Percentiles rank a stretch among this genome's conserved stretches.
Evolutionary conservation across 2,797 vertebrate species (phyloP).

Genomic region (Argya squamiceps): DNA sequence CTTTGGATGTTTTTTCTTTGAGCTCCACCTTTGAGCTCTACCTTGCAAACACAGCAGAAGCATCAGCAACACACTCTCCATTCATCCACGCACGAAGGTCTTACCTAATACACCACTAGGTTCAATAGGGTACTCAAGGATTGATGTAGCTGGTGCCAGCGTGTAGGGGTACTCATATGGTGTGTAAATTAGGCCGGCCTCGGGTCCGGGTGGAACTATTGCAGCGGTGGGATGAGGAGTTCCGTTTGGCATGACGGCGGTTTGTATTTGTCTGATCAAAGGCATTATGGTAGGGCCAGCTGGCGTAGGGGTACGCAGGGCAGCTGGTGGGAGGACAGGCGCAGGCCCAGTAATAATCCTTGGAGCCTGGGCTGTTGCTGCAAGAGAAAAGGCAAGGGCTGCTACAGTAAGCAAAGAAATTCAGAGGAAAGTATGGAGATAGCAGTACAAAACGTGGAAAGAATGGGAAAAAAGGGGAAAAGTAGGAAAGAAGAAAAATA

Average conservation of each 20-base stretch:
- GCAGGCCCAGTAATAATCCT: constrained; percentile 94
- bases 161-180: constrained; percentile 98
- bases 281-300: constrained; percentile 96
- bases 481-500: constrained; percentile 82
- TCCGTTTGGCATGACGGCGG: constrained; percentile 91
- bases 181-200: constrained; percentile 94
- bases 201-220: constrained; percentile 90
- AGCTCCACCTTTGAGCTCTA: not conserved
- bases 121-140: constrained; percentile 99
- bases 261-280: constrained; percentile 99
- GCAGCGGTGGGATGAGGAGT: constrained; percentile 90
- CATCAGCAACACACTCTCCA: not conserved
- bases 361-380: constrained; percentile 91
- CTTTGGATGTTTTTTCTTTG: not conserved
- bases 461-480: constrained; percentile 69
- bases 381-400: constrained; percentile 95
- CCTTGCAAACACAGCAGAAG: not conserved
- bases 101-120: constrained; percentile 98
- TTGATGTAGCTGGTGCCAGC: constrained; percentile 93
- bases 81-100: not conserved
- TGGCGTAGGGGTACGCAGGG: constrained; percentile 89
- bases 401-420: constrained; percentile 89
- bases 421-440: constrained; percentile 74
- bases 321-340: constrained; percentile 87
- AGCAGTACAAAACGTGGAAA: constrained; percentile 72